Evolutionary conservation across 2,888 invertebrate genomes (phyloP).

Genomic region (Pheosia tremula): DNA sequence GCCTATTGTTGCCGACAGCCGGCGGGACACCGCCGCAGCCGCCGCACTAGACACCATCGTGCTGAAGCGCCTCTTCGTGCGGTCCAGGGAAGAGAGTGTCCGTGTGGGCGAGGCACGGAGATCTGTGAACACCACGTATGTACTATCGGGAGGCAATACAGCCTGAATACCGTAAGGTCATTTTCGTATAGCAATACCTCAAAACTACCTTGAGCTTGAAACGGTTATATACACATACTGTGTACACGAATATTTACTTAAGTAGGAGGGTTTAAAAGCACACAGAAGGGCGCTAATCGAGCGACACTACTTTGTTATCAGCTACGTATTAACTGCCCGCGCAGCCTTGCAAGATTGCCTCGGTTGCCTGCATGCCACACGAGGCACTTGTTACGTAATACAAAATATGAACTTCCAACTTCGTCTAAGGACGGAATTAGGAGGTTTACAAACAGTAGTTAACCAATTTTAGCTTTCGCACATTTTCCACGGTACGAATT

Average conservation of each 20-base stretch:
- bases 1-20: slow-evolving; percentile 91
- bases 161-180: neutral
- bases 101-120: slow-evolving; percentile 58
- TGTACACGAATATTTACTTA: no score
- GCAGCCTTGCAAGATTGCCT: no score
- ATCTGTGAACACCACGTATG: slow-evolving; percentile 27
- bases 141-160: neutral
- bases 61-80: slow-evolving; percentile 87
- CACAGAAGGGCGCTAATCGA: no score
- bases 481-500: neutral
- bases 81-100: slow-evolving; percentile 72
- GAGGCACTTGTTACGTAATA: neutral
- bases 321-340: no score
- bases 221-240: no score
- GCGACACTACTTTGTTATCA: no score
- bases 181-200: no score
- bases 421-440: neutral
- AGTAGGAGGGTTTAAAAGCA: no score
- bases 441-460: slow-evolving; percentile 3
- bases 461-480: neutral
- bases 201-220: no score
- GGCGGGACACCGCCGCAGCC: slow-evolving; percentile 87
- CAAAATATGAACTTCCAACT: neutral
- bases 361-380: no score
- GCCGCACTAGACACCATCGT: slow-evolving; percentile 84